Conservation (phyloP, 2,113 vertebrate species). For the Festucalex cinctus region DNA sequence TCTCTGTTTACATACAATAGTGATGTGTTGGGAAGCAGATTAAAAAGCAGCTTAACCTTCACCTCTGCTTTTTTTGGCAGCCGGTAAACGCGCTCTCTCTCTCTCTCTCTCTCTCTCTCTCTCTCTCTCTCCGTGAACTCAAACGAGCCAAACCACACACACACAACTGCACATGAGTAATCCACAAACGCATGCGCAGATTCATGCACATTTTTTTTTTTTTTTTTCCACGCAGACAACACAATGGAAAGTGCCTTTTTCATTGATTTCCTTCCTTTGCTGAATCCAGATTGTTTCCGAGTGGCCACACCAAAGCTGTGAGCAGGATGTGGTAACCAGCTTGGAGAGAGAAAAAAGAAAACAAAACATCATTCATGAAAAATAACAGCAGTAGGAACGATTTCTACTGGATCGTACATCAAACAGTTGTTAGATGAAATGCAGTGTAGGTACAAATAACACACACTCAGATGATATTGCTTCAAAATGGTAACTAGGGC, state of each 20-base stretch:
- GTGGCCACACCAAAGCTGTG: slow-evolving; percentile 36
- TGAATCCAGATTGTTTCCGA: slow-evolving; percentile 51
- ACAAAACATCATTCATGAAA: background rate
- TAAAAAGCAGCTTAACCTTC: slow-evolving; percentile 49
- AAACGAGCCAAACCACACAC: slow-evolving; percentile 10
- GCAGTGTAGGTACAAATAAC: slow-evolving; percentile 4
- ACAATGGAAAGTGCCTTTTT: slow-evolving; percentile 49
- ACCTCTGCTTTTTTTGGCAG: slow-evolving; percentile 39
- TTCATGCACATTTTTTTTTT: slow-evolving; percentile 9
- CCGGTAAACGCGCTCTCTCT: slow-evolving; percentile 9
- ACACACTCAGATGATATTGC: slow-evolving; percentile 20
- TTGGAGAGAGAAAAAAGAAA: background rate
- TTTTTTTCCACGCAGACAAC: background rate
- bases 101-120: background rate
- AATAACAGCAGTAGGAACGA: background rate
- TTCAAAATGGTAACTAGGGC: slow-evolving; percentile 58
- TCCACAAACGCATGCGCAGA: slow-evolving; percentile 18
- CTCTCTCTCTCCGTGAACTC: background rate
- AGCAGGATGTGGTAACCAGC: slow-evolving; percentile 13
- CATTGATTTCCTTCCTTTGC: slow-evolving; percentile 61
- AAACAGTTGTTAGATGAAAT: background rate
- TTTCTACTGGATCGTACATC: background rate
- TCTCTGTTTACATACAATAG: slow-evolving; percentile 17
- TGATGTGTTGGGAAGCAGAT: slow-evolving; percentile 26
- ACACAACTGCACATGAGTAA: slow-evolving; percentile 6